Percentiles rank a stretch among this genome's conserved stretches.
These are phyloP conservation scores for Rhamphomyia laevipes DNA, from an alignment of 2,888 invertebrate species.

Conservation along the genomic window DNA sequence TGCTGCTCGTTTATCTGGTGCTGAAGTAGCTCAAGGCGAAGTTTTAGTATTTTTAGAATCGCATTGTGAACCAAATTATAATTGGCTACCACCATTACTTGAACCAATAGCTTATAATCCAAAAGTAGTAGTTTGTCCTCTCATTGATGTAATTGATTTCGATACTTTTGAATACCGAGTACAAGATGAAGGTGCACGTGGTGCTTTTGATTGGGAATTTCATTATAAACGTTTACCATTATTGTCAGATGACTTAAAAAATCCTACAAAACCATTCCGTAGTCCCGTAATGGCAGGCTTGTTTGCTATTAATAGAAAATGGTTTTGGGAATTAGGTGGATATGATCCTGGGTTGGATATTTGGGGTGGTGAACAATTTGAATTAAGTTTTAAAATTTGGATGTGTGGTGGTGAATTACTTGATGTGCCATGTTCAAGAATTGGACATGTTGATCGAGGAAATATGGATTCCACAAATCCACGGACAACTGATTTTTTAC, in stretches of 20 bases:
- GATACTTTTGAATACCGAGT: slow-evolving; percentile 87
- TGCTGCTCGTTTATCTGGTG: slow-evolving; percentile 77
- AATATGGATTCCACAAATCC: slow-evolving; percentile 63
- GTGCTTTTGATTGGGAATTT: slow-evolving; percentile 97
- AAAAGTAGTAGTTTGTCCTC: slow-evolving; percentile 85
- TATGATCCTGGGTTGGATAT: slow-evolving; percentile 89
- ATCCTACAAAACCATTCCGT: slow-evolving; percentile 38
- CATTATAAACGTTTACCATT: slow-evolving; percentile 87
- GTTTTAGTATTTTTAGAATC: slow-evolving; percentile 84
- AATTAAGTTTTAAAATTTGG: slow-evolving; percentile 95
- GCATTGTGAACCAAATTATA: slow-evolving; percentile 81
- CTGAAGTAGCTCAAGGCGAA: slow-evolving; percentile 62
- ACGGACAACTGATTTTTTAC: slow-evolving; percentile 79
- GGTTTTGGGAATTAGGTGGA: slow-evolving; percentile 95
- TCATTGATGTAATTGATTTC: slow-evolving; percentile 89
- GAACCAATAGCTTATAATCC: slow-evolving; percentile 81
- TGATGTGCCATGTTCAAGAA: slow-evolving; percentile 86
- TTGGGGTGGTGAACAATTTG: slow-evolving; percentile 98
- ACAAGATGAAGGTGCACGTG: slow-evolving; percentile 87
- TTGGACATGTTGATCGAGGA: slow-evolving; percentile 83
- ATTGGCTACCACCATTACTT: slow-evolving; percentile 85
- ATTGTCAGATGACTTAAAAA: slow-evolving; percentile 28
- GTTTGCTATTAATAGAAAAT: slow-evolving; percentile 84
- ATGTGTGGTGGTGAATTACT: slow-evolving; percentile 90
- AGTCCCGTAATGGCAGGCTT: slow-evolving; percentile 97